Evolutionary conservation across 2,113 vertebrate genomes (phyloP).

Genomic region (Calidris pugnax): DNA sequence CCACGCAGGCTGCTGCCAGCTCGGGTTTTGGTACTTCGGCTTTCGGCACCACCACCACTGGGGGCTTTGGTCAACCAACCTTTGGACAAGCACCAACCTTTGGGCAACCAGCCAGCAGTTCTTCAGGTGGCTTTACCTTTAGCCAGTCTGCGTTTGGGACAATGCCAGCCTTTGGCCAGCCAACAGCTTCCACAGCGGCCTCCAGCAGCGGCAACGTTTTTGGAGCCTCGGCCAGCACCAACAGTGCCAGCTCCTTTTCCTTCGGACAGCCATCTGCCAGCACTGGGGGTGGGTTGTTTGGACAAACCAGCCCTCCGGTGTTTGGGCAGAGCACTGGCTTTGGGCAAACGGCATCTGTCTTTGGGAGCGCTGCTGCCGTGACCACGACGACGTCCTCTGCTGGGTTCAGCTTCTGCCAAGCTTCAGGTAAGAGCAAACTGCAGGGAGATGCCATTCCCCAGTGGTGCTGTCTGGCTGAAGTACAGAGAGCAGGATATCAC

Average conservation of each 20-base stretch:
- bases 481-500: background rate
- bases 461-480: background rate
- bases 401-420: slow-evolving; percentile 90
- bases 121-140: slow-evolving; percentile 80
- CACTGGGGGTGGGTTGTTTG: slow-evolving; percentile 79
- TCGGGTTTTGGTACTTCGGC: slow-evolving; percentile 74
- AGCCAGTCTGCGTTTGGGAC: slow-evolving; percentile 76
- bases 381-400: slow-evolving; percentile 84
- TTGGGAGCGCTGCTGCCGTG: slow-evolving; percentile 73
- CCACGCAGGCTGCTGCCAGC: slow-evolving; percentile 41
- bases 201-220: slow-evolving; percentile 79
- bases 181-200: slow-evolving; percentile 61
- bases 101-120: slow-evolving; percentile 78
- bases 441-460: background rate
- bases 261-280: slow-evolving; percentile 79
- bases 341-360: slow-evolving; percentile 81
- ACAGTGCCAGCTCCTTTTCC: slow-evolving; percentile 82
- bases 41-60: slow-evolving; percentile 63
- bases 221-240: slow-evolving; percentile 70
- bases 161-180: slow-evolving; percentile 78
- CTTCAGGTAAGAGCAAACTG: slow-evolving; percentile 78
- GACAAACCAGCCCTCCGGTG: slow-evolving; percentile 76
- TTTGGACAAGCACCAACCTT: slow-evolving; percentile 86
- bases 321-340: slow-evolving; percentile 88
- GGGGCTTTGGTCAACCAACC: slow-evolving; percentile 79